Conservation (phyloP, 2,797 vertebrate species). For the Clarias platycephalus region DNA sequence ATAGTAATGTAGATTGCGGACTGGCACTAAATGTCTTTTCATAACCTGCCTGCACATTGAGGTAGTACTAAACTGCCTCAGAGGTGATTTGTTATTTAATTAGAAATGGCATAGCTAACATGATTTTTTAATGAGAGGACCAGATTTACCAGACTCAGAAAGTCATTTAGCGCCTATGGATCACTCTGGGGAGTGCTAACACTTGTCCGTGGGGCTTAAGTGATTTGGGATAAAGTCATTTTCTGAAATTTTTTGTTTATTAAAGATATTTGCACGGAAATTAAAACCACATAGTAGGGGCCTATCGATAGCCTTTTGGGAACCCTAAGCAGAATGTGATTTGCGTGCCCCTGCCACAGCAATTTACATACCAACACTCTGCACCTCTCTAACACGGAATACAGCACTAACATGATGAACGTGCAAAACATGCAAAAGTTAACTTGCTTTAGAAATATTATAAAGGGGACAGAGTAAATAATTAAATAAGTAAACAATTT, state of each 20-base stretch:
- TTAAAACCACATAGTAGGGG: slow-evolving; percentile 31
- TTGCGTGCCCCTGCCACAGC: not conserved
- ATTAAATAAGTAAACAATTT: not conserved
- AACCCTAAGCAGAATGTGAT: slow-evolving; percentile 29
- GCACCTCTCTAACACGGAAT: not conserved
- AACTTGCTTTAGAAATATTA: not conserved
- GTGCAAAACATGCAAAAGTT: not conserved
- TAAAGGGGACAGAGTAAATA: not conserved
- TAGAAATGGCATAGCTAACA: slow-evolving; percentile 85
- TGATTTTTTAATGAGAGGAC: slow-evolving; percentile 79
- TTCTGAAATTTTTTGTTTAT: slow-evolving; percentile 63
- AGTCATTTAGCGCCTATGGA: slow-evolving; percentile 65
- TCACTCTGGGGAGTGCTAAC: slow-evolving; percentile 70
- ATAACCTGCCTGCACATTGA: slow-evolving; percentile 81
- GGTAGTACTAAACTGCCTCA: slow-evolving; percentile 76
- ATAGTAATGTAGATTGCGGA: slow-evolving; percentile 71
- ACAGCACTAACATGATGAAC: not conserved
- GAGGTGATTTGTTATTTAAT: slow-evolving; percentile 90
- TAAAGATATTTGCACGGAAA: slow-evolving; percentile 44
- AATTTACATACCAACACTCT: slow-evolving; percentile 11
- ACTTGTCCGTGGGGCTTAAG: slow-evolving; percentile 60
- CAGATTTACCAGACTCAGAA: slow-evolving; percentile 70
- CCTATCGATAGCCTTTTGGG: not conserved
- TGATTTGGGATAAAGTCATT: slow-evolving; percentile 65
- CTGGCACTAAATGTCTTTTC: slow-evolving; percentile 76